These are phyloP conservation scores for Phylloscopus trochiloides DNA, from an alignment of 2,113 vertebrate species.

Conservation along the genomic window DNA sequence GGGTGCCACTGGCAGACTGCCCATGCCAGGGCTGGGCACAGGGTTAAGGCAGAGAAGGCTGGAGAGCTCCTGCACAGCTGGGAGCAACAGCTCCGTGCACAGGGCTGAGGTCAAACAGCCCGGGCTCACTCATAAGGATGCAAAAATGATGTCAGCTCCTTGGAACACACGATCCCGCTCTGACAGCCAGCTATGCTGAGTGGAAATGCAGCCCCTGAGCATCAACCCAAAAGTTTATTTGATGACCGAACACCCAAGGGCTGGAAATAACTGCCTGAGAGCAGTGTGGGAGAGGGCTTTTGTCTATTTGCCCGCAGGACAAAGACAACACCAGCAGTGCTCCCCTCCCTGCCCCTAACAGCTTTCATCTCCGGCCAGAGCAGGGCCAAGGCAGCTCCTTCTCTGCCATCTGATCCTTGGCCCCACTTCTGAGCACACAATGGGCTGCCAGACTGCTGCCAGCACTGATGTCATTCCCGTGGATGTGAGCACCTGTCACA, in stretches of 20 bases:
- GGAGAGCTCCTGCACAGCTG: constrained; percentile 19
- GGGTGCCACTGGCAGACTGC: background rate
- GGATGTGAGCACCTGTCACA: background rate
- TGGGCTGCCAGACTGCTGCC: background rate
- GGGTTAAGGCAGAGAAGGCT: background rate
- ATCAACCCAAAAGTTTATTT: background rate
- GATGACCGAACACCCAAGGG: background rate
- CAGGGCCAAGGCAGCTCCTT: background rate
- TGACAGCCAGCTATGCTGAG: constrained; percentile 20
- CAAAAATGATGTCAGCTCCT: constrained; percentile 20
- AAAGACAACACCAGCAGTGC: background rate
- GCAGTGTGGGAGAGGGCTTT: background rate
- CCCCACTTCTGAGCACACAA: background rate
- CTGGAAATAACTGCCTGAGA: background rate
- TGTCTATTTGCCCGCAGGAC: background rate
- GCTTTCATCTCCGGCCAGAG: background rate
- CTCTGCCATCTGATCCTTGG: background rate
- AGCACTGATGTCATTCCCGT: accelerated
- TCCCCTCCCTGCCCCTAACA: background rate
- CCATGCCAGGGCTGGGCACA: background rate
- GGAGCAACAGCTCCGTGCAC: background rate
- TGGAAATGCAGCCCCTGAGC: background rate
- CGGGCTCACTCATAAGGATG: background rate
- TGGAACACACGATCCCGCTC: background rate
- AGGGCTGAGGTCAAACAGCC: background rate